Percentiles rank a stretch among this genome's conserved stretches.
phyloP scores from a whole-genome alignment of 2,113 vertebrate genomes.

The Tragulus kanchil region DNA sequence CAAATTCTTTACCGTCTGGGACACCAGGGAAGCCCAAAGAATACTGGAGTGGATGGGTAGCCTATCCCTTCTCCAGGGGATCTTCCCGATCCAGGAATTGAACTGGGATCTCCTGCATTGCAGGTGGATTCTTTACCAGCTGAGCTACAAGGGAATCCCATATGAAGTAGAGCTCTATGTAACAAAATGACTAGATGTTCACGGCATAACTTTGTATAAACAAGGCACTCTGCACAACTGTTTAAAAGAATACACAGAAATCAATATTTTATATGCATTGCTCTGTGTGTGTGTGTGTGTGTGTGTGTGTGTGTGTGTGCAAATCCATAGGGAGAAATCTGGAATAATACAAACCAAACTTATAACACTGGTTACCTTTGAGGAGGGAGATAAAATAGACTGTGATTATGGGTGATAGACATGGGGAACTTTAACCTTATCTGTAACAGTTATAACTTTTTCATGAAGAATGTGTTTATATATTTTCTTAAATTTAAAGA shows the following conservation, averaged over 20 bases:
- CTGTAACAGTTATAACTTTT: neutral
- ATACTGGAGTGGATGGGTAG: too few relatives aligned
- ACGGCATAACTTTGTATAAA: neutral
- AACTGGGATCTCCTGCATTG: too few relatives aligned
- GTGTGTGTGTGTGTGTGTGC: neutral
- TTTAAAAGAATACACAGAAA: constrained; percentile 43
- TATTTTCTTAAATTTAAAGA: neutral
- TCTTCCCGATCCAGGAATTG: too few relatives aligned
- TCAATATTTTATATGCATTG: constrained; percentile 13
- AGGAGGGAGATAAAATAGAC: neutral
- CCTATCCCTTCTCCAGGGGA: too few relatives aligned
- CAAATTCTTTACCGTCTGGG: too few relatives aligned
- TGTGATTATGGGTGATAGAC: neutral
- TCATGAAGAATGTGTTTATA: neutral
- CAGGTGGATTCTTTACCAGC: too few relatives aligned
- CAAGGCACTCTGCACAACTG: constrained; percentile 9
- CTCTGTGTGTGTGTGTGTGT: neutral
- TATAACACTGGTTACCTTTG: neutral
- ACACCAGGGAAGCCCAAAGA: too few relatives aligned
- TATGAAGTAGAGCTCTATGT: neutral
- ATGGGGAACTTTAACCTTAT: constrained; percentile 3
- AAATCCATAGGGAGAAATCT: constrained; percentile 4
- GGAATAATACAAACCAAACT: neutral
- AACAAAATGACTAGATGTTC: neutral
- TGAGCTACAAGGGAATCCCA: too few relatives aligned